Evolutionary conservation across 2,888 invertebrate species (phyloP), one percentile per base, ranked within the genome.

Genomic region (Eumacrocentrus americanus): DNA sequence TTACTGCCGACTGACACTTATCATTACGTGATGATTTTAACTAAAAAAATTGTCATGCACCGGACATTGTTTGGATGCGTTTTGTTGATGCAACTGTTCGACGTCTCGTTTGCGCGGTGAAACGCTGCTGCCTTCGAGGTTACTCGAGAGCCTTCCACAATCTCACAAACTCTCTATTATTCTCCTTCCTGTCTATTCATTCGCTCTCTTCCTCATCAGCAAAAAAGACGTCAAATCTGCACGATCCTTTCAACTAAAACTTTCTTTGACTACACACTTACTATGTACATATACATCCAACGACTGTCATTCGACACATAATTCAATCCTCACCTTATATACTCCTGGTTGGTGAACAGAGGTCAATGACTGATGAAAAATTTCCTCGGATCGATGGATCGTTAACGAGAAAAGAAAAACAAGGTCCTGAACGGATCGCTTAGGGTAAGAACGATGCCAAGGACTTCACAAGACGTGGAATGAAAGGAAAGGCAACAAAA

Each of bases 361-460:
- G 52, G 40, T 52, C 52, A 52, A 40, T 52, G 52, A 52, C 52
- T 52, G 37, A 40, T 40, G 23, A 18, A 52, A 52, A 37, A 52
- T 52, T 38, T 38, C 52, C 52, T 14, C 14, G 20, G 37, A 37
- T 38, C 16, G 7, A 9, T 29, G 34, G 18, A 50, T 18, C 34
- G 22, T 35, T 35, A 44, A 46, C n/a, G 53, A 35, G 9, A 50
- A 35, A 40, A 12, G 40, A 52, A 25, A 52, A 52, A 42, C 42
- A 9, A 18, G 18, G 20, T 42, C 42, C 42, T 42, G 20, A 1
- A 18, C 20, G 42, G 18, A 40, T 40, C 7, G 20, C 2, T 18
- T 20, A 18, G 18, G 42, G 20, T 42, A 42, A 42, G 42, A 42
- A 42, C 42, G 42, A 42, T 42, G 42, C 20, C 46, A 46, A 46